Percentiles rank a stretch among this genome's conserved stretches.
Evolutionary conservation across 2,797 vertebrate genomes (phyloP).

Genomic region (Argya squamiceps): DNA sequence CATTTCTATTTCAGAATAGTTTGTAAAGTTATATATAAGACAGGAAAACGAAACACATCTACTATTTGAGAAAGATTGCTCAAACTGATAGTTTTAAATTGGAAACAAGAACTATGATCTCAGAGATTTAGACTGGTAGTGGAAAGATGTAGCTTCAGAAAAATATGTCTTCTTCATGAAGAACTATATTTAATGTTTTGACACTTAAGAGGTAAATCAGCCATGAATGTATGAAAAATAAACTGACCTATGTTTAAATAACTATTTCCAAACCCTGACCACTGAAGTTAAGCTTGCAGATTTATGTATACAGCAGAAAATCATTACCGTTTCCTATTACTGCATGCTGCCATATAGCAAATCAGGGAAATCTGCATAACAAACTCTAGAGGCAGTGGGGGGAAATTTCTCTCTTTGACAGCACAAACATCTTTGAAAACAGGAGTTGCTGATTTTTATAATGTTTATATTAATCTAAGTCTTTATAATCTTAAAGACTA

Average conservation of each 20-base stretch:
- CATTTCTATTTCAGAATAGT: neutral
- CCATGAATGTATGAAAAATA: neutral
- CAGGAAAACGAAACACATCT: neutral
- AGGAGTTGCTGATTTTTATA: neutral
- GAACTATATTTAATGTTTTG: neutral
- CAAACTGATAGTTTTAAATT: neutral
- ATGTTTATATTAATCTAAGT: neutral
- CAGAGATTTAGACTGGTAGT: neutral
- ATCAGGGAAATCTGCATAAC: neutral
- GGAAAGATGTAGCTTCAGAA: neutral
- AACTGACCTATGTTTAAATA: neutral
- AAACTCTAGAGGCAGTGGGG: neutral
- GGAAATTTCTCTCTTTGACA: neutral
- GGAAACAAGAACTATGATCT: neutral
- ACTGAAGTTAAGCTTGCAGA: neutral
- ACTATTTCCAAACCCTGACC: neutral
- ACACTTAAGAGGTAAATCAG: conserved; percentile 9
- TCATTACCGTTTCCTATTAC: neutral
- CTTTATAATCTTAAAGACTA: neutral
- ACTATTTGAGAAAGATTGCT: neutral
- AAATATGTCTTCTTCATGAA: neutral
- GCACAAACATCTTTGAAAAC: neutral
- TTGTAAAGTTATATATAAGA: neutral
- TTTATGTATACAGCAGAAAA: neutral
- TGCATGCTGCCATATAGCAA: neutral